Evolutionary conservation across 1,140 invertebrate species (phyloP), one percentile per base, ranked within the genome.

Genomic region (Drosophila kepulauana): DNA sequence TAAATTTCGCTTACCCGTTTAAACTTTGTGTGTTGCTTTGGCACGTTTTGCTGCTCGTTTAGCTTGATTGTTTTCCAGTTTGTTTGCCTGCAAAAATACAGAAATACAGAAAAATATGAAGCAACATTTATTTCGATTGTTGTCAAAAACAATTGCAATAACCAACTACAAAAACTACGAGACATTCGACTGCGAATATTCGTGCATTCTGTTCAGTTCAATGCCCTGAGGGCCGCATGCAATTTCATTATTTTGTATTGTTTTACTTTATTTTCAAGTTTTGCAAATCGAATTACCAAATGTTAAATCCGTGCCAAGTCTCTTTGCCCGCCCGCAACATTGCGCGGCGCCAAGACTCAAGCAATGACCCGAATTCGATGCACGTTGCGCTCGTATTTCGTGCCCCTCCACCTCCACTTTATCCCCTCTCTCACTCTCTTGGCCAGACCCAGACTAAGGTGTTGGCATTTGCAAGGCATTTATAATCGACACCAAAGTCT

Each of bases 311-410:
- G 41, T 68, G 51, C 38, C 66, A 30, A 11, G 33, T 20, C 48
- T 46, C 20, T 1, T n/a, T 46, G 16, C 10, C 10, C 33, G 30
- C 57, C 61, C 35, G 51, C 64, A 16, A 35, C 56, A 10, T 5
- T 38, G 3, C 10, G 10, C n/a, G 10, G 52, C 70, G 62, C 63
- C 59, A 56, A 66, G 59, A 30, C 46, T 71, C 63, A 79, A 74
- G 45, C 51, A 82, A 80, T 87, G 82, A 88, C 82, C 84, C 82
- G 82, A 87, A 87, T 87, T 87, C 82, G 65, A 80, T 88, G 84
- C 82, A 87, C 84, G 84, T 87, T 75, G 66, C 58, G 73, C 74
- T 88, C 73, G 75, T 84, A 77, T 88, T 88, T 82, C 78, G 38
- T 71, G 49, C 51, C 35, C 41, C 35, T 43, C 64, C 57, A 25